phyloP scores from a whole-genome alignment of 2,888 invertebrate species.

The Ophion ventricosus region DNA sequence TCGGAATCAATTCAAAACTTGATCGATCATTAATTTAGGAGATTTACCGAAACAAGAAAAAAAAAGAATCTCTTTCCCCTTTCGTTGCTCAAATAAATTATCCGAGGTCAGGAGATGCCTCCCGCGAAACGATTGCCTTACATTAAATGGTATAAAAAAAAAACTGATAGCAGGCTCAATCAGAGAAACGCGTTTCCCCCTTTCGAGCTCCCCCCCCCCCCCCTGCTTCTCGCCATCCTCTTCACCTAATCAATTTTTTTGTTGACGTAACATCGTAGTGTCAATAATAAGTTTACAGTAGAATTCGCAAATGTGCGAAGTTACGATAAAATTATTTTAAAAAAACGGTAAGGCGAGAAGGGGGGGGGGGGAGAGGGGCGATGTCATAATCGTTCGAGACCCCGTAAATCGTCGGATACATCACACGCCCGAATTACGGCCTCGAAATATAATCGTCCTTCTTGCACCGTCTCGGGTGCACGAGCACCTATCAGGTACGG shows the following conservation, averaged over 20 bases:
- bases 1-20: slow-evolving; percentile 34
- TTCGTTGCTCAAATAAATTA: slow-evolving; percentile 55
- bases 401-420: slow-evolving; percentile 60
- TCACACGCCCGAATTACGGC: slow-evolving; percentile 55
- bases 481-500: slow-evolving; percentile 20
- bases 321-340: slow-evolving; percentile 11
- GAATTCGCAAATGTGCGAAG: slow-evolving; percentile 57
- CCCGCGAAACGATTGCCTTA: slow-evolving; percentile 53
- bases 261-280: slow-evolving; percentile 36
- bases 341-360: neutral
- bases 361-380: neutral
- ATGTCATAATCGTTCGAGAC: slow-evolving; percentile 51
- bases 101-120: slow-evolving; percentile 70
- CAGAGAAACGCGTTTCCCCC: neutral
- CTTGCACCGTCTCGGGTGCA: slow-evolving; percentile 54
- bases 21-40: slow-evolving; percentile 37
- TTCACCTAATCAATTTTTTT: slow-evolving; percentile 18
- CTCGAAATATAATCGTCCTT: slow-evolving; percentile 57
- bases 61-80: neutral
- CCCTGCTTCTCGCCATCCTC: neutral
- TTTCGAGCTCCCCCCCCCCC: neutral
- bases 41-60: slow-evolving; percentile 1
- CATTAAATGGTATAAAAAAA: slow-evolving; percentile 14
- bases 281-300: slow-evolving; percentile 58
- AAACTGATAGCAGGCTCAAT: slow-evolving; percentile 41